Evolutionary conservation across 2,888 invertebrate species (phyloP).

Genomic region (Polydrusus tereticollis): DNA sequence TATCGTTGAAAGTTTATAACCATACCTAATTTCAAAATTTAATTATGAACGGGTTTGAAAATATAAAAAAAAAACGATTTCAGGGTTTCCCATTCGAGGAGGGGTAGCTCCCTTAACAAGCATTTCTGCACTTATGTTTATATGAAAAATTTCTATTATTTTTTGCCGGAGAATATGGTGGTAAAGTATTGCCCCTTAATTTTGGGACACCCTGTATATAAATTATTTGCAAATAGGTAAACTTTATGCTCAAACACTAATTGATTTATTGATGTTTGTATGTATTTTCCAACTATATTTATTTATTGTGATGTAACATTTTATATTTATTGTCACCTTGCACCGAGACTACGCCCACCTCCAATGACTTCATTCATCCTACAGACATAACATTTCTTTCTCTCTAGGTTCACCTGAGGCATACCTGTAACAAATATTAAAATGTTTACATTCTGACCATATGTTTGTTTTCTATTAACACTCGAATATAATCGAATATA

Average conservation of each 20-base stretch:
- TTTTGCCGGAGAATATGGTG: no score
- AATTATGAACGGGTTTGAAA: no score
- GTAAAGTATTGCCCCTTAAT: no score
- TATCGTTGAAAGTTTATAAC: no score
- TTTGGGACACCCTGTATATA: no score
- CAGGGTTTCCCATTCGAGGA: no score
- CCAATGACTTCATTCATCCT: constrained; percentile 51
- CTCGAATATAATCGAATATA: background rate
- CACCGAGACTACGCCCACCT: constrained; percentile 51
- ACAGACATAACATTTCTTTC: constrained; percentile 50
- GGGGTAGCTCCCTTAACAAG: no score
- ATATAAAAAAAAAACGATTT: no score
- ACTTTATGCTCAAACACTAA: background rate
- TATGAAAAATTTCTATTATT: no score
- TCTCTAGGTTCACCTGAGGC: constrained; percentile 30
- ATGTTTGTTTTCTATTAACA: constrained; percentile 18
- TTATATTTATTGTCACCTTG: constrained; percentile 55
- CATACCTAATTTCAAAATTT: no score
- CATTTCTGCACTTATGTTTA: no score
- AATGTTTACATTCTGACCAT: constrained; percentile 40
- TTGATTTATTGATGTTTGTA: constrained; percentile 16
- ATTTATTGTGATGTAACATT: constrained; percentile 43
- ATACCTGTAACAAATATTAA: constrained; percentile 15
- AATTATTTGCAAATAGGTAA: background rate
- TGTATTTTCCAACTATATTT: constrained; percentile 27